phyloP scores from a whole-genome alignment of 2,113 vertebrate species.

The Macquaria ambigua region DNA sequence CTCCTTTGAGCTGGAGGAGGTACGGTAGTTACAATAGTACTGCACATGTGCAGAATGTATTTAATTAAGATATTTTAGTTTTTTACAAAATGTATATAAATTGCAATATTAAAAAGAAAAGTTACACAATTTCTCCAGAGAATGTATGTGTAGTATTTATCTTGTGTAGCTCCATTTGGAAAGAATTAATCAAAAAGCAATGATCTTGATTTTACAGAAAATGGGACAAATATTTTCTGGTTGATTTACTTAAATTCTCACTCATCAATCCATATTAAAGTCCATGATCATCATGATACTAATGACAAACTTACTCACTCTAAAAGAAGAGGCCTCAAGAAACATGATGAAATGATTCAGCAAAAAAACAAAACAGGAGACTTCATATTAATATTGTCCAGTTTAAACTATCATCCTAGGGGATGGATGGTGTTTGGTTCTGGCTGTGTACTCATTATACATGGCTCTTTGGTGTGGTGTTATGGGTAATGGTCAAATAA shows the following conservation, averaged over 20 bases:
- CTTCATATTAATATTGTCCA: neutral
- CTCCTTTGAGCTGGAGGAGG: constrained; percentile 87
- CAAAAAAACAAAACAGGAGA: neutral
- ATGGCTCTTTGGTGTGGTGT: neutral
- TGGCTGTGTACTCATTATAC: neutral
- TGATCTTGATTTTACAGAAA: neutral
- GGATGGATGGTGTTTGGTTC: neutral
- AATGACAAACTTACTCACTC: neutral
- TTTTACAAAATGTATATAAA: neutral
- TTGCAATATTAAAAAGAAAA: neutral
- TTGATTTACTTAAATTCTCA: neutral
- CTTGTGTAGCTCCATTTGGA: neutral
- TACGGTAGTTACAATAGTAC: constrained; percentile 40
- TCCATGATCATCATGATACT: neutral
- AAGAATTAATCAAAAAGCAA: neutral
- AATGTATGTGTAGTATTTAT: neutral
- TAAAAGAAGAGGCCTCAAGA: too few species aligned
- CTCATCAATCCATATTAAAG: neutral
- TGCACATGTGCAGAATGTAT: neutral
- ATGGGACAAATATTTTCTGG: neutral
- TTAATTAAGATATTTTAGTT: neutral
- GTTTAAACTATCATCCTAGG: neutral
- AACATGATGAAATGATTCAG: too few species aligned
- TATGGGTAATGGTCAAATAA: neutral
- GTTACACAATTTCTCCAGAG: neutral